These are phyloP conservation scores for Melitaea athalia DNA, from an alignment of 2,888 invertebrate genomes.

Conservation along the genomic window DNA sequence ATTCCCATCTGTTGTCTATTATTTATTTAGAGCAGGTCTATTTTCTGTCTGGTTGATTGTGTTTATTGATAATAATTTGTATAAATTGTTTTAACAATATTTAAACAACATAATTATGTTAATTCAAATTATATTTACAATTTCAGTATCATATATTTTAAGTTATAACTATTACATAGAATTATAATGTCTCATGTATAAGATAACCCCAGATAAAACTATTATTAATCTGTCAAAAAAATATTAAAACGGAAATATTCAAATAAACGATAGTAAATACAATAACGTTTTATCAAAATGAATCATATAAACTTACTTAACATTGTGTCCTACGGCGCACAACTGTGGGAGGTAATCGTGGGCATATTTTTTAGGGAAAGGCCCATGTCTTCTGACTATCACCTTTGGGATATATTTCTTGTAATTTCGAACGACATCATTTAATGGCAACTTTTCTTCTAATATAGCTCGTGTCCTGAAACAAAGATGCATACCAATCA, in stretches of 20 bases:
- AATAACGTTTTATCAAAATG: neutral
- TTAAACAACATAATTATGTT: too few species aligned
- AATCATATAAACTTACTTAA: slow-evolving; percentile 70
- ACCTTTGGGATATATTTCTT: slow-evolving; percentile 92
- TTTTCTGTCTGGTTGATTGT: too few species aligned
- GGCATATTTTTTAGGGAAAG: slow-evolving; percentile 89
- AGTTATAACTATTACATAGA: neutral
- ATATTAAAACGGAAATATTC: neutral
- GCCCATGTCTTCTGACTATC: slow-evolving; percentile 87
- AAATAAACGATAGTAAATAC: neutral
- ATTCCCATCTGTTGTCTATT: too few species aligned
- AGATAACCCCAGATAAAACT: slow-evolving; percentile 3
- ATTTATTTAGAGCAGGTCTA: neutral
- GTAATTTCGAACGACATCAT: slow-evolving; percentile 88
- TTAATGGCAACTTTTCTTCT: slow-evolving; percentile 86
- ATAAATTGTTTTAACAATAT: too few species aligned
- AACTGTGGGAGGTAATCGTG: slow-evolving; percentile 80
- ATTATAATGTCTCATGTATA: neutral
- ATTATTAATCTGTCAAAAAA: neutral
- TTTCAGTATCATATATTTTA: too few species aligned
- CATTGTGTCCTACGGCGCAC: slow-evolving; percentile 82
- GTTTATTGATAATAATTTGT: too few species aligned
- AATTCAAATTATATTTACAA: too few species aligned
- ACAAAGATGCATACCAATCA: too few species aligned
- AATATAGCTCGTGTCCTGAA: slow-evolving; percentile 86